Base-by-base conservation (phyloP, 2,797 vertebrate genomes). In the Sphenopsis melanotis region DNA sequence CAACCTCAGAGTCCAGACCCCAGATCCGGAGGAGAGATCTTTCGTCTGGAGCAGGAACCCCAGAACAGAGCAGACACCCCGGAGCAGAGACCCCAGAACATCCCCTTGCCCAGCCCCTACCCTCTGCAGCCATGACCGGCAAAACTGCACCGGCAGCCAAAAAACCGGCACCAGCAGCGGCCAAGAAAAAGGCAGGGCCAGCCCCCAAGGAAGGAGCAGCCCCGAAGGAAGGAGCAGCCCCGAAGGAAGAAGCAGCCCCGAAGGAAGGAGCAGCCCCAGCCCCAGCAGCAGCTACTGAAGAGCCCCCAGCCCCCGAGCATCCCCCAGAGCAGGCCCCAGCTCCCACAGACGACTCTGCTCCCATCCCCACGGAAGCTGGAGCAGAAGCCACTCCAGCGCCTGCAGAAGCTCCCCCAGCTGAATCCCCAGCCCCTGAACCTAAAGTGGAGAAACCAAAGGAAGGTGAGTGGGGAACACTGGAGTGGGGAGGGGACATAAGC, bases 121-220 rank as follows among this genome's bases (percentile, higher is more conserved):
- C 21, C 63, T 76, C 47, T 79, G 70, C 65, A 68, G 46, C 49
- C 5, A 99, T 99, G 98, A 98, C 98, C 1, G 90, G 97, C 52
- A 98, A 98, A 96, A 68, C 72, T 0, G 18, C 78, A n/a, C 96
- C 98, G 9, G 97, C 98, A 91, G 95, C 98, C 55, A 93, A 97
- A 16, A 97, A 96, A 61, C 96, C 98, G 8, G 97, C 97, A 93
- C 61, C 81, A 0, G 96, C 94, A 11, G 96, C 61, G 1, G 56
- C 41, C 4, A 87, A 97, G 80, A 96, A 91, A 41, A 97, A 97
- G 69, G 97, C 80, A 97, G 71, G 0, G 0, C 24, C 32, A 37
- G 98, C 97, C 95, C 55, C 53, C 0, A 83, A 83, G 19, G 30
- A 49, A 41, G 81, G 12, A 34, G 11, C 39, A 6, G 3, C 59